Percentiles rank a stretch among this genome's conserved stretches.
Evolutionary conservation across 35 echinoderm and acorn worm species (phyloP).

Genomic region (Eucidaris tribuloides): DNA sequence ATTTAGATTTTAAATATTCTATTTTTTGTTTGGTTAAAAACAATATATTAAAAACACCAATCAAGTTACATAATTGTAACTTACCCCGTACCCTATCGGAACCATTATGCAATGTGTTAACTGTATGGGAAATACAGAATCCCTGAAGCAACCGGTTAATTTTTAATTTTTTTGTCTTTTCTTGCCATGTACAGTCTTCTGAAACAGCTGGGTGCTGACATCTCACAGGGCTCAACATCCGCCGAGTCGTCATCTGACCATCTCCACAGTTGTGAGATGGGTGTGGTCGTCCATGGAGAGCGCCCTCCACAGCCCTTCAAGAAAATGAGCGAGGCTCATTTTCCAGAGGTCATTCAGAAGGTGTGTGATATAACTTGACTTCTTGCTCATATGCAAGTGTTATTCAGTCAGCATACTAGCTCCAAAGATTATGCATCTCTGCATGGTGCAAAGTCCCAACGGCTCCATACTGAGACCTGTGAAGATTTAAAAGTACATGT

Average conservation of each 20-base stretch:
- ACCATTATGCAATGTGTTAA: not conserved
- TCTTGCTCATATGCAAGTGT: not conserved
- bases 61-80: not conserved
- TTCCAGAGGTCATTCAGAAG: conserved; percentile 65
- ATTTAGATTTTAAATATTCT: too few relatives aligned
- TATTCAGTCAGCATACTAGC: not conserved
- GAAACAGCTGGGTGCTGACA: not conserved
- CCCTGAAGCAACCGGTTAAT: not conserved
- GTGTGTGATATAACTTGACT: not conserved
- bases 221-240: not conserved
- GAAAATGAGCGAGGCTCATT: conserved; percentile 35
- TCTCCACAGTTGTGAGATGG: conserved; percentile 22
- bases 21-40: too few relatives aligned
- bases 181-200: conserved; percentile 10
- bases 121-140: not conserved
- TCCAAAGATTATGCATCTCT: not conserved
- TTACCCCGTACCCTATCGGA: not conserved
- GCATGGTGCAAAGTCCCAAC: not conserved
- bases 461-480: not conserved
- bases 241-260: not conserved
- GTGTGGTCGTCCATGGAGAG: conserved; percentile 80
- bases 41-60: too few relatives aligned
- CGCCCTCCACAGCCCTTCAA: conserved; percentile 59
- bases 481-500: not conserved
- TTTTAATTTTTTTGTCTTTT: not conserved